Evolutionary conservation across 92 coral and sea anemone genomes (phyloP), one percentile per base, ranked within the genome.

Genomic region (Paramuricea clavata): DNA sequence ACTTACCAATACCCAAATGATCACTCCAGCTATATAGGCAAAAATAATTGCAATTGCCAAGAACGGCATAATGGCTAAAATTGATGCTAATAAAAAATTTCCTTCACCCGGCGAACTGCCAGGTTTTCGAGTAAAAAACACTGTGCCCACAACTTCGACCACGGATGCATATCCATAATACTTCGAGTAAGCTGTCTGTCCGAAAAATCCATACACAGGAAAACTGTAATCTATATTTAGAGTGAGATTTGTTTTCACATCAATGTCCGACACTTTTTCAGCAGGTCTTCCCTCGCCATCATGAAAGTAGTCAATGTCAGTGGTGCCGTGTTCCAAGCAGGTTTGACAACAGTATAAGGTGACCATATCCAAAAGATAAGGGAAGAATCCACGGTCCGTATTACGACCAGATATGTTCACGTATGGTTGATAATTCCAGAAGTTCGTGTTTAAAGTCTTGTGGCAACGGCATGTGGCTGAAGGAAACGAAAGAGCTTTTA

Each of bases 391-490:
- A 22, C 83, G 62, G 12, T 23, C 35, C 19, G 41, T 43, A 16
- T 75, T 71, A 4, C 19, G 1, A 12, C 62, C 34, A 0, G 78
- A 60, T 6, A 68, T 59, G 36, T 83, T 91, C 64, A 88, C 91
- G 85, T 94, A 94, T 1, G 98, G 98, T 25, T 91, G 76, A 78
- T 91, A 89, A 71, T 88, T 43, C 28, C 98, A 93, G 81, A 91
- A 94, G 49, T 94, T 94, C 12, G 95, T 82, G 1, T 89, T 74
- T 30, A 94, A 80, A 2, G 92, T 84, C 61, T 87, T 92, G 90
- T 85, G 90, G 72, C 98, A 94, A 11, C 95, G 95, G 54, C 98
- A 94, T 0, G 98, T 94, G 16, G 93, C 98, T 94, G 83, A 41
- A 68, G 25, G 74, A 39, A 10, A n/a, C n/a, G n/a, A n/a, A n/a